A percentile compares a stretch with the other conserved stretches of the same genome.
phyloP scores from a whole-genome alignment of 2,797 vertebrate genomes.

The Lophius americanus region DNA sequence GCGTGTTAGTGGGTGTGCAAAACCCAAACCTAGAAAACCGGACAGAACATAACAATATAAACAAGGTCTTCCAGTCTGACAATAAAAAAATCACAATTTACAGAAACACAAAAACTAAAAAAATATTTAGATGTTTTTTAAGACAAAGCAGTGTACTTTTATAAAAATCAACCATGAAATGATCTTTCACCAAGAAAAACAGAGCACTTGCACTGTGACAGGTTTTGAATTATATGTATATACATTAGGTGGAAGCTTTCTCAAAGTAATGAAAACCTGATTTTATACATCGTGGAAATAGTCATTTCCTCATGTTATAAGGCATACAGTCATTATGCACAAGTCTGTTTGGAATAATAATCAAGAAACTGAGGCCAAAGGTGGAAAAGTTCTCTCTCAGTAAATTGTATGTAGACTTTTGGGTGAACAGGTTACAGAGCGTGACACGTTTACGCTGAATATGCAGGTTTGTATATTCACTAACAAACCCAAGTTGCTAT shows the following conservation, averaged over 20 bases:
- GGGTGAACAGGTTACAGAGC: slow-evolving; percentile 6
- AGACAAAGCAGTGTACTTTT: slow-evolving; percentile 33
- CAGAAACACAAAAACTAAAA: slow-evolving; percentile 3
- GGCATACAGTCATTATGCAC: slow-evolving; percentile 70
- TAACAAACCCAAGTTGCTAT: slow-evolving; percentile 17
- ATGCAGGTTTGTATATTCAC: slow-evolving; percentile 18
- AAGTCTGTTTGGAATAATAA: slow-evolving; percentile 39
- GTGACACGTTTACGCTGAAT: slow-evolving; percentile 3
- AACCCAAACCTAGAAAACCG: neutral
- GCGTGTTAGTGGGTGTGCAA: neutral
- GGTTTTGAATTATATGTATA: slow-evolving; percentile 26
- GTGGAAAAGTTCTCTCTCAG: slow-evolving; percentile 15
- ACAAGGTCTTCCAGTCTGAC: slow-evolving; percentile 22
- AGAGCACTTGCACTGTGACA: slow-evolving; percentile 17
- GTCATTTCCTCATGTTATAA: slow-evolving; percentile 66
- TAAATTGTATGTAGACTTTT: slow-evolving; percentile 49
- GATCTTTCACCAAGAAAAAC: slow-evolving; percentile 35
- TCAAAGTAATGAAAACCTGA: slow-evolving; percentile 67
- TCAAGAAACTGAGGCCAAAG: slow-evolving; percentile 36
- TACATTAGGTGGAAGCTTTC: slow-evolving; percentile 42
- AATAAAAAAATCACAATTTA: slow-evolving; percentile 13
- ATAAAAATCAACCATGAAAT: slow-evolving; percentile 42
- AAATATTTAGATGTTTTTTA: slow-evolving; percentile 24
- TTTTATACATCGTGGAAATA: slow-evolving; percentile 57
- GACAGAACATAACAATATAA: slow-evolving; percentile 7